Conservation (phyloP, 2,888 invertebrate genomes). For the Pyrrhia umbra region DNA sequence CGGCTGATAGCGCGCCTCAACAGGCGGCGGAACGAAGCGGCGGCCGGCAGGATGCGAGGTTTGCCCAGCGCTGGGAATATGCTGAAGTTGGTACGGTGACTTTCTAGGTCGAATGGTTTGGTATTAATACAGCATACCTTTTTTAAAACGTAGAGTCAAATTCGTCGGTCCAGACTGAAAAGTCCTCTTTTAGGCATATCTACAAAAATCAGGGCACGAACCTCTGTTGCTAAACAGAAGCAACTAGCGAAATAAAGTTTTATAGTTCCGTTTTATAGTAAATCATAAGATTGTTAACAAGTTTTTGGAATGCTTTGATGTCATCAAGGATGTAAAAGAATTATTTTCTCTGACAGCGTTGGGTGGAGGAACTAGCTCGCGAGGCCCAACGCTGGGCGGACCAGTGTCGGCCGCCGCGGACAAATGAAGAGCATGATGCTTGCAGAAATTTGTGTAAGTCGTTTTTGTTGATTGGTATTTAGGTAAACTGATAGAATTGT, state of each 20-base stretch:
- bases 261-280: too few relatives aligned
- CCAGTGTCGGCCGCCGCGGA: constrained; percentile 77
- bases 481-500: too few relatives aligned
- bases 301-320: background rate
- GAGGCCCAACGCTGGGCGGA: constrained; percentile 86
- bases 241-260: too few relatives aligned
- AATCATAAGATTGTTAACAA: too few relatives aligned
- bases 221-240: too few relatives aligned
- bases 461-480: too few relatives aligned
- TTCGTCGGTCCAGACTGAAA: too few relatives aligned
- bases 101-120: background rate
- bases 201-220: too few relatives aligned
- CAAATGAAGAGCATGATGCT: constrained; percentile 75
- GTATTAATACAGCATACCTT: too few relatives aligned
- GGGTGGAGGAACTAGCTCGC: constrained; percentile 83
- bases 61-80: constrained; percentile 80
- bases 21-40: constrained; percentile 77
- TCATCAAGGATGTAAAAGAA: background rate
- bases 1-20: constrained; percentile 79
- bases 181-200: too few relatives aligned
- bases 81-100: constrained; percentile 79
- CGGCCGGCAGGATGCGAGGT: constrained; percentile 71
- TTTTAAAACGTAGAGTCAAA: too few relatives aligned
- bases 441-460: constrained; percentile 83
- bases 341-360: constrained; percentile 70